These are phyloP conservation scores for Asteroscopus sphinx DNA, from an alignment of 2,888 invertebrate genomes.

Conservation along the genomic window DNA sequence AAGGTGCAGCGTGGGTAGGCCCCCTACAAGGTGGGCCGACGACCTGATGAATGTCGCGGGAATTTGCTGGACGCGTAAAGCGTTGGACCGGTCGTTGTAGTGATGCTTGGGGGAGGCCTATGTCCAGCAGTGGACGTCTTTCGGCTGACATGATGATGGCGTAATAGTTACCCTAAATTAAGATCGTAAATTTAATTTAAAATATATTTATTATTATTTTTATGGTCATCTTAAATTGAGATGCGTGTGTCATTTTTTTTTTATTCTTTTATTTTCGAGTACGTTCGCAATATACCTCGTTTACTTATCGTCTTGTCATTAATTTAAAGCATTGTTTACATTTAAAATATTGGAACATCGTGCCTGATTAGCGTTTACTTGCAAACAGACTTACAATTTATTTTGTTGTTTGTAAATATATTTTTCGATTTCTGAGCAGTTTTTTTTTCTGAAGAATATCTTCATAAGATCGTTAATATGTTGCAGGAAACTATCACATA, in stretches of 20 bases:
- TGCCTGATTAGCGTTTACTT: conserved; percentile 41
- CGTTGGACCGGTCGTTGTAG: no score
- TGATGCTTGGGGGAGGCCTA: no score
- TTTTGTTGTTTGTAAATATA: conserved; percentile 32
- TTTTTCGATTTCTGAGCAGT: conserved; percentile 20
- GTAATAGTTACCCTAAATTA: no score
- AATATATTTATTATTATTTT: no score
- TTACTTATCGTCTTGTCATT: conserved; percentile 22
- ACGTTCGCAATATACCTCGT: not conserved
- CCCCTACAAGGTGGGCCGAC: no score
- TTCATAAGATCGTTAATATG: conserved; percentile 4
- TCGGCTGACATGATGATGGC: no score
- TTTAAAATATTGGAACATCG: conserved; percentile 33
- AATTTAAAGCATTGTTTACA: conserved; percentile 33
- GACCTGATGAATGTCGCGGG: no score
- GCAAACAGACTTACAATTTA: conserved; percentile 40
- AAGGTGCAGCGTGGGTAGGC: no score
- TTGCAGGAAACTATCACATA: no score
- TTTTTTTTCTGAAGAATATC: conserved; percentile 7
- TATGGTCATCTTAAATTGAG: not conserved
- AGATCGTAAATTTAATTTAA: no score
- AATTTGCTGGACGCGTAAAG: no score
- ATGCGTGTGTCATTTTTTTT: not conserved
- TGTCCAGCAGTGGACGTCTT: no score
- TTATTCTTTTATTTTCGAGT: conserved; percentile 2